A percentile compares a stretch with the other conserved stretches of the same genome.
Conservation (phyloP, 2,888 invertebrate species). For the Diaperis boleti region DNA sequence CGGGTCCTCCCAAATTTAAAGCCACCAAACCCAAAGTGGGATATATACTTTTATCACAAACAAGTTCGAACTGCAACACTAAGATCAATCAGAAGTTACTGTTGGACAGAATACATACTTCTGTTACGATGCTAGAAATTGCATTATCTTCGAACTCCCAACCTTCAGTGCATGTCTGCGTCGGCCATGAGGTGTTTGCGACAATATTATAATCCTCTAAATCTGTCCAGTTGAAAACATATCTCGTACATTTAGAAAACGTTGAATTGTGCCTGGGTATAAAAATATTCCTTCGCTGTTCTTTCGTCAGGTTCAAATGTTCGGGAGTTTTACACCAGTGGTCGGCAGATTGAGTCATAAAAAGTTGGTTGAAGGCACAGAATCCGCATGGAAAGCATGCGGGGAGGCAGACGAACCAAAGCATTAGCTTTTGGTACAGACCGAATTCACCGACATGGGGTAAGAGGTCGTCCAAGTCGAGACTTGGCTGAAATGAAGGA, state of each 20-base stretch:
- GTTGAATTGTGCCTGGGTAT: constrained; percentile 73
- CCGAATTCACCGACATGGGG: constrained; percentile 92
- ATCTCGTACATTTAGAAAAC: constrained; percentile 79
- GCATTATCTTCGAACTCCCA: constrained; percentile 84
- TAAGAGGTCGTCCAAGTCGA: constrained; percentile 87
- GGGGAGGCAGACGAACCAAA: constrained; percentile 89
- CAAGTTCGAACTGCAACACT: constrained; percentile 82
- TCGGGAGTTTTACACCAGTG: constrained; percentile 88
- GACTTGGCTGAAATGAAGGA: constrained; percentile 66
- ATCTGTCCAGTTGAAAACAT: constrained; percentile 79
- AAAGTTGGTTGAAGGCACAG: constrained; percentile 92
- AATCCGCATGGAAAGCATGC: constrained; percentile 93
- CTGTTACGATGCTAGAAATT: constrained; percentile 85
- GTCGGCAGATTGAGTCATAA: constrained; percentile 89
- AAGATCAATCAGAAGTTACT: too few relatives aligned
- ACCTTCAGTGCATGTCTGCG: constrained; percentile 78
- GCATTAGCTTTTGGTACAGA: constrained; percentile 84
- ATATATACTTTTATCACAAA: constrained; percentile 88
- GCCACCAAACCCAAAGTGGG: constrained; percentile 89
- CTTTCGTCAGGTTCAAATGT: constrained; percentile 70
- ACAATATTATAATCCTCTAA: constrained; percentile 66
- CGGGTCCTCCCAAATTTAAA: constrained; percentile 88
- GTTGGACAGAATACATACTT: constrained; percentile 70
- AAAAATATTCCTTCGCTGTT: constrained; percentile 73
- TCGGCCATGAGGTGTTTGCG: constrained; percentile 74